These are phyloP conservation scores for Priocnemis perturbator DNA, from an alignment of 2,888 invertebrate species.

Conservation along the genomic window DNA sequence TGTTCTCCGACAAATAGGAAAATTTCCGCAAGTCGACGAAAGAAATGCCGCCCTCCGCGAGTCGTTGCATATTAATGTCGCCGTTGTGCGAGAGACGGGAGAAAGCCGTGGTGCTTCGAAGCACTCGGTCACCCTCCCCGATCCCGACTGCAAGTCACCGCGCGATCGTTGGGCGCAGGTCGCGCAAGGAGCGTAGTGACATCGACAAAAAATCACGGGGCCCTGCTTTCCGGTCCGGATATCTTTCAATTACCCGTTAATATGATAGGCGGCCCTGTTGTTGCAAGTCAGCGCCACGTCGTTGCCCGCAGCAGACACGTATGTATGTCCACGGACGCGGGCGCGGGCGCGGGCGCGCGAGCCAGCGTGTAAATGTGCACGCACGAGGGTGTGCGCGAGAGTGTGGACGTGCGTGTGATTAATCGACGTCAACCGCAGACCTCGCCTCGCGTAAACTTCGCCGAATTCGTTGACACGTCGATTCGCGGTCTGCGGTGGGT, in stretches of 20 bases:
- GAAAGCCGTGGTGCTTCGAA: too few species aligned
- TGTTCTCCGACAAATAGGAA: too few species aligned
- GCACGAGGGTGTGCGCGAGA: slow-evolving; percentile 12
- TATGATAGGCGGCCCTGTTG: slow-evolving; percentile 69
- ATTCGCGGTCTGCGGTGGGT: slow-evolving; percentile 71
- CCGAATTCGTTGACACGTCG: slow-evolving; percentile 50
- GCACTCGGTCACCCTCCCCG: neutral
- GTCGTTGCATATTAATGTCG: too few species aligned
- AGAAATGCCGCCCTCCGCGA: too few species aligned
- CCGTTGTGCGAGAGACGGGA: too few species aligned
- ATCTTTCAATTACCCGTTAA: slow-evolving; percentile 75
- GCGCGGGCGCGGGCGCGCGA: neutral
- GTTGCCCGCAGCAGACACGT: slow-evolving; percentile 69
- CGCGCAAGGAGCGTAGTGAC: slow-evolving; percentile 60
- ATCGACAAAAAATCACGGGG: slow-evolving; percentile 67
- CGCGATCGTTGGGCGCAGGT: slow-evolving; percentile 67
- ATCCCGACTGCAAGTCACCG: slow-evolving; percentile 67
- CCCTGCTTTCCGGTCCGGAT: slow-evolving; percentile 70
- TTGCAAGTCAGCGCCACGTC: slow-evolving; percentile 73
- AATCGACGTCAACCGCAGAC: slow-evolving; percentile 42
- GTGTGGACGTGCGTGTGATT: slow-evolving; percentile 19
- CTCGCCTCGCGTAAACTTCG: slow-evolving; percentile 35
- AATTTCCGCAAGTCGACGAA: too few species aligned
- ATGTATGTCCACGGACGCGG: too few species aligned
- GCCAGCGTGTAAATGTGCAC: slow-evolving; percentile 10